Conservation (phyloP, 2,797 vertebrate genomes). For the Fringilla coelebs region DNA sequence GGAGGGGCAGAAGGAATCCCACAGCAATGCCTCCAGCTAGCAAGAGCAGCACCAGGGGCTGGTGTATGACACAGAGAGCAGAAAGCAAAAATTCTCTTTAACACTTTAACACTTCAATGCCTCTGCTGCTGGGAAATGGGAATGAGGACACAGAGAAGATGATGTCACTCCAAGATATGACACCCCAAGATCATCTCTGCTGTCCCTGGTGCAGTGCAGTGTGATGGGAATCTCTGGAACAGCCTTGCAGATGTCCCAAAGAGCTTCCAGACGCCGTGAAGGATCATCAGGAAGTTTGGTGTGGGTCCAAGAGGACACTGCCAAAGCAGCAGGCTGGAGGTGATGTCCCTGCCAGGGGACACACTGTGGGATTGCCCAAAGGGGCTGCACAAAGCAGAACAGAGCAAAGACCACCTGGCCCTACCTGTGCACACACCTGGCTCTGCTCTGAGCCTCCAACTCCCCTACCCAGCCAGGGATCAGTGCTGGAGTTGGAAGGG, state of each 20-base stretch:
- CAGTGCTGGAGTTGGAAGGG: rapidly evolving
- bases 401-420: background rate
- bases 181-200: background rate
- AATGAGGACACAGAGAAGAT: rapidly evolving
- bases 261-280: background rate
- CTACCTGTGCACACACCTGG: background rate
- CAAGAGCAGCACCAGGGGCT: background rate
- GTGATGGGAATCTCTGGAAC: background rate
- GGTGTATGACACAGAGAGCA: background rate
- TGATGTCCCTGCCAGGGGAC: background rate
- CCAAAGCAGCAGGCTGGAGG: background rate
- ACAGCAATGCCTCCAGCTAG: background rate
- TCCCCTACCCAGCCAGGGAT: background rate
- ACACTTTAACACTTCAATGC: rapidly evolving
- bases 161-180: too few relatives aligned
- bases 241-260: rapidly evolving
- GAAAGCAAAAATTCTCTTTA: background rate
- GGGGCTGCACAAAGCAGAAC: background rate
- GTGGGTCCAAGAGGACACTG: background rate
- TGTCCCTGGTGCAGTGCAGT: background rate
- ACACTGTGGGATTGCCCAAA: background rate
- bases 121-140: background rate
- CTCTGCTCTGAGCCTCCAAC: background rate
- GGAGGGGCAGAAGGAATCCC: background rate
- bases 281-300: background rate